Percentiles rank a stretch among this genome's conserved stretches.
Conservation (phyloP, 2,888 invertebrate species). For the Portevinia maculata region DNA sequence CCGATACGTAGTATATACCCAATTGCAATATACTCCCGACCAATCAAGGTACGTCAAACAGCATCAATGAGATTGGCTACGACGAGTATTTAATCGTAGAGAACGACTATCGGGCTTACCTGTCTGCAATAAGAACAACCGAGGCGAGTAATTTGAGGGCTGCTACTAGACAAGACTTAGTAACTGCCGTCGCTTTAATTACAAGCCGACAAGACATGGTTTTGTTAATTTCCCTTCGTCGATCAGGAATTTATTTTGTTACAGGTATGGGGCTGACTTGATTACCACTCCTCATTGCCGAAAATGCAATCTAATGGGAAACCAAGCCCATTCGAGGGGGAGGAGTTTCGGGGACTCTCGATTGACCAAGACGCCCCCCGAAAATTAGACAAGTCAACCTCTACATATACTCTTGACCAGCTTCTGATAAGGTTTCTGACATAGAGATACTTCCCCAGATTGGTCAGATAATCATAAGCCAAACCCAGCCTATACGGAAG, state of each 20-base stretch:
- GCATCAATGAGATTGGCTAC: background rate
- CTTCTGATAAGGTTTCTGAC: background rate
- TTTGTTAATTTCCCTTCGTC: constrained; percentile 7
- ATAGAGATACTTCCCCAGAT: background rate
- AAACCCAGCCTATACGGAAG: background rate
- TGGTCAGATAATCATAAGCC: background rate
- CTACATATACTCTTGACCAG: background rate
- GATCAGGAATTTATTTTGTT: background rate
- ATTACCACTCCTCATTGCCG: background rate
- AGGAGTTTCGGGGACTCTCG: constrained; percentile 6
- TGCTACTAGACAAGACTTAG: background rate
- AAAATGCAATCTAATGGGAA: constrained; percentile 4
- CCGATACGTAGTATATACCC: too few species aligned
- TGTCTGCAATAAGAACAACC: background rate
- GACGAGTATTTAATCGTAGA: background rate
- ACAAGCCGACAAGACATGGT: background rate
- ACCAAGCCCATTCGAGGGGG: background rate
- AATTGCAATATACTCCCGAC: too few species aligned
- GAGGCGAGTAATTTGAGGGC: background rate
- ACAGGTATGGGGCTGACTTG: background rate
- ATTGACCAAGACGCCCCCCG: background rate
- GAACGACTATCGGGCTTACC: background rate
- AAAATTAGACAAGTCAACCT: constrained; percentile 5
- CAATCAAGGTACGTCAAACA: background rate
- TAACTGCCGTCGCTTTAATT: background rate